Conservation (phyloP, 1,140 invertebrate genomes). For the Aphaenogaster floridana region DNA sequence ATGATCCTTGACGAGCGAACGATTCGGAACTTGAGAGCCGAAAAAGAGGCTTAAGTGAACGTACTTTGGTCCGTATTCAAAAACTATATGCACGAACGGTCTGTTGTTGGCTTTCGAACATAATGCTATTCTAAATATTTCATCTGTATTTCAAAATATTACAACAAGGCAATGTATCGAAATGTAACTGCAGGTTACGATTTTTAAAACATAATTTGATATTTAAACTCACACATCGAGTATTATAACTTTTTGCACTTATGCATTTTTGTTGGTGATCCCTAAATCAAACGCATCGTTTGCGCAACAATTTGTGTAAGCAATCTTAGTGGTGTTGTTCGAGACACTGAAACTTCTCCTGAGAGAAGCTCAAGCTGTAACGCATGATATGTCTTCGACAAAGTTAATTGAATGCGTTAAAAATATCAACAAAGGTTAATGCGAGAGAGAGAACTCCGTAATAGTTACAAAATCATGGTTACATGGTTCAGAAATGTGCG, state of each 20-base stretch:
- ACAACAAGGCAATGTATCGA: background rate
- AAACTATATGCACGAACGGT: background rate
- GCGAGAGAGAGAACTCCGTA: conserved; percentile 11
- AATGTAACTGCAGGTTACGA: background rate
- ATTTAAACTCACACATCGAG: background rate
- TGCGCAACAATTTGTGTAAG: background rate
- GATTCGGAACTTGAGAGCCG: conserved; percentile 11
- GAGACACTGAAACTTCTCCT: background rate
- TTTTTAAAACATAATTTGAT: conserved; percentile 4
- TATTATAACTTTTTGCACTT: background rate
- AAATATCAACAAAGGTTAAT: conserved; percentile 11
- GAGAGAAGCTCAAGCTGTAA: background rate
- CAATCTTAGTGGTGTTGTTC: background rate
- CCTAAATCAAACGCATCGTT: background rate
- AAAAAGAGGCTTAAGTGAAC: conserved; percentile 19
- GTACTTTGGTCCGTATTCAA: background rate
- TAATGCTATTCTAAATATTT: conserved; percentile 3
- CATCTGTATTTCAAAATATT: background rate
- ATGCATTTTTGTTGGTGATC: background rate
- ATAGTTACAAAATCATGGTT: background rate
- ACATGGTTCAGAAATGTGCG: background rate
- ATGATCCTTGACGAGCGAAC: background rate
- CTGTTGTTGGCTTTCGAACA: background rate
- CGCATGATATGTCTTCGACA: background rate
- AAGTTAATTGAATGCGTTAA: conserved; percentile 21